phyloP scores from a whole-genome alignment of 2,888 invertebrate species.

The Teinopalpus imperialis region DNA sequence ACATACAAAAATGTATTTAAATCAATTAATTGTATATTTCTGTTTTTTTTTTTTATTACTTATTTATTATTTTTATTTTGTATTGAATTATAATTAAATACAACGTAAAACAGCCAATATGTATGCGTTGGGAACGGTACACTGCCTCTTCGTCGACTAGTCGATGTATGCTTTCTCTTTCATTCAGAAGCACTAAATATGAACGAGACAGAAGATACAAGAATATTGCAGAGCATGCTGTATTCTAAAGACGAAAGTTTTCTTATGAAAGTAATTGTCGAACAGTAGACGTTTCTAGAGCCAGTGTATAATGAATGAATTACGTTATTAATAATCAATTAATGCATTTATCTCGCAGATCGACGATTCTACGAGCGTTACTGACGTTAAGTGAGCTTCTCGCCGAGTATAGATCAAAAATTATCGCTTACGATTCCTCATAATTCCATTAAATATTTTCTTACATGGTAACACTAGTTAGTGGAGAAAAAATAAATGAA shows the following conservation, averaged over 20 bases:
- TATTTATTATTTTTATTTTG: too few species aligned
- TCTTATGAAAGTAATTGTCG: constrained; percentile 24
- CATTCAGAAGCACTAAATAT: constrained; percentile 32
- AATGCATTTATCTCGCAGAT: constrained; percentile 73
- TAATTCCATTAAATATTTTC: constrained; percentile 37
- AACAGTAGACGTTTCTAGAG: constrained; percentile 34
- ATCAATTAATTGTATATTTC: too few species aligned
- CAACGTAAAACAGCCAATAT: constrained; percentile 54
- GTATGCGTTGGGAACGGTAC: constrained; percentile 53
- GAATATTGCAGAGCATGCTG: too few species aligned
- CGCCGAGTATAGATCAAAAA: constrained; percentile 34
- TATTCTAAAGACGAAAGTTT: too few species aligned
- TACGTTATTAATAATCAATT: constrained; percentile 51
- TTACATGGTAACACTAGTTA: constrained; percentile 27
- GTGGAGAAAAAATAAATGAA: neutral
- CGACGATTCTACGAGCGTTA: constrained; percentile 41
- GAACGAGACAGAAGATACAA: constrained; percentile 6
- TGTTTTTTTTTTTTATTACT: too few species aligned
- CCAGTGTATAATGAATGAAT: constrained; percentile 40
- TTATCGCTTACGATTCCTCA: constrained; percentile 40
- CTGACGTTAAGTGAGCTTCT: constrained; percentile 33
- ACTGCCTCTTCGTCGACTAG: constrained; percentile 12
- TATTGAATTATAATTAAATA: neutral
- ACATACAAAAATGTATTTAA: too few species aligned
- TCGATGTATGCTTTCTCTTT: constrained; percentile 34